Evolutionary conservation across 2,888 invertebrate genomes (phyloP).

Genomic region (Nymphalis c-album): DNA sequence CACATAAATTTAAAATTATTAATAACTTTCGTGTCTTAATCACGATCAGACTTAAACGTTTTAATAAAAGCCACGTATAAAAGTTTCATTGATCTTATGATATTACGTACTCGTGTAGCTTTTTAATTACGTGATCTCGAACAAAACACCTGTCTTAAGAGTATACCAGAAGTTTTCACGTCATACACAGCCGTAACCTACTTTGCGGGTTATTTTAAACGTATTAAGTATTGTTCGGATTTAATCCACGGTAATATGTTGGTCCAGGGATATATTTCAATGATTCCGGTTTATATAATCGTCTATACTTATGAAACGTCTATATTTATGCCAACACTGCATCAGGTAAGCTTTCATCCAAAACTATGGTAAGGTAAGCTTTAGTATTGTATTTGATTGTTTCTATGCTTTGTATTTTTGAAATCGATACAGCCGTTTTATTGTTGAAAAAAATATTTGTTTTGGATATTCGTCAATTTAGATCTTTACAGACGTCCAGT

Average conservation of each 20-base stretch:
- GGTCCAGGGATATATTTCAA: neutral
- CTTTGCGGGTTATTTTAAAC: slow-evolving; percentile 35
- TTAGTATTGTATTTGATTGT: too few relatives aligned
- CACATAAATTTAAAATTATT: too few relatives aligned
- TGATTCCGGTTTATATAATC: neutral
- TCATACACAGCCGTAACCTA: slow-evolving; percentile 38
- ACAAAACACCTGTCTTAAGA: slow-evolving; percentile 30
- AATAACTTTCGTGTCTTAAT: too few relatives aligned
- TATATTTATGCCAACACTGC: too few relatives aligned
- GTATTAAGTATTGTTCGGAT: slow-evolving; percentile 32
- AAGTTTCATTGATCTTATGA: neutral
- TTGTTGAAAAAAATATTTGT: too few relatives aligned
- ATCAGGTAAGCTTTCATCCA: too few relatives aligned
- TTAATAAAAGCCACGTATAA: neutral
- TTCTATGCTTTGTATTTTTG: too few relatives aligned
- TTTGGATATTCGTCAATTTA: too few relatives aligned
- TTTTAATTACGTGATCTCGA: slow-evolving; percentile 21
- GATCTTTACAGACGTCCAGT: too few relatives aligned
- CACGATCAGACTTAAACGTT: neutral
- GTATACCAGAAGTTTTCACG: slow-evolving; percentile 28
- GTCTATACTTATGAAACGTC: neutral
- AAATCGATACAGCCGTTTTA: too few relatives aligned
- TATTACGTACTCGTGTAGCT: slow-evolving; percentile 1
- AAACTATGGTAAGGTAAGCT: too few relatives aligned
- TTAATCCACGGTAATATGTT: slow-evolving; percentile 21